Conservation (phyloP, 64 coral and sea anemone genomes). For the Astreopora myriophthalma region DNA sequence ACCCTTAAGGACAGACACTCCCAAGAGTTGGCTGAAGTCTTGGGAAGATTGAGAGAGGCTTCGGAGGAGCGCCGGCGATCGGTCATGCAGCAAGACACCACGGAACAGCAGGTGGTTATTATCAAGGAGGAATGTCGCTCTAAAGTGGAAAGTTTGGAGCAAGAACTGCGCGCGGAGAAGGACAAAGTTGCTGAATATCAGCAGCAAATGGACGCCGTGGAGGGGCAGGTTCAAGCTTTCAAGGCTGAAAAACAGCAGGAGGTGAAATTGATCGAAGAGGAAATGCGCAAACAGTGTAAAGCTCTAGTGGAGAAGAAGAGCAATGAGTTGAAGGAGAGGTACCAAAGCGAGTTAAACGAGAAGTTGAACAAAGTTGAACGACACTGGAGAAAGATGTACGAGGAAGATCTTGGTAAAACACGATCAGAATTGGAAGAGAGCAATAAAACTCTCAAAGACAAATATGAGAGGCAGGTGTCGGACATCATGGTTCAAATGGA, state of each 20-base stretch:
- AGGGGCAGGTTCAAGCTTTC: slow-evolving; percentile 88
- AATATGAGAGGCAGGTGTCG: slow-evolving; percentile 92
- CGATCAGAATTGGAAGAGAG: slow-evolving; percentile 89
- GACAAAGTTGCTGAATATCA: slow-evolving; percentile 85
- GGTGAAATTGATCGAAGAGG: slow-evolving; percentile 85
- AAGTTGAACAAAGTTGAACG: slow-evolving; percentile 92
- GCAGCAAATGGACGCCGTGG: slow-evolving; percentile 74
- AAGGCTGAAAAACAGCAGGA: slow-evolving; percentile 93
- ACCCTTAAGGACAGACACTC: slow-evolving; percentile 71
- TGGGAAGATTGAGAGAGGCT: slow-evolving; percentile 69
- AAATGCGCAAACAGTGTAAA: slow-evolving; percentile 81
- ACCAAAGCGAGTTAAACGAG: slow-evolving; percentile 91
- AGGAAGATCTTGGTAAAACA: slow-evolving; percentile 81
- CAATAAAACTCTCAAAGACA: slow-evolving; percentile 85
- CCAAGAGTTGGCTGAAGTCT: slow-evolving; percentile 84
- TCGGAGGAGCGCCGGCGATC: slow-evolving; percentile 95
- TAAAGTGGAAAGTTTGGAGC: slow-evolving; percentile 80
- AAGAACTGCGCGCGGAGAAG: slow-evolving; percentile 81
- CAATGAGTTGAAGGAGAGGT: slow-evolving; percentile 93
- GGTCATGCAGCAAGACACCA: slow-evolving; percentile 83
- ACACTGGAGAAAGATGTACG: slow-evolving; percentile 83
- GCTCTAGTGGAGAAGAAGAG: slow-evolving; percentile 82
- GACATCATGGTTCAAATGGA: slow-evolving; percentile 96
- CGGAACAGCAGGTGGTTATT: slow-evolving; percentile 84
- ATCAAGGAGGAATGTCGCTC: slow-evolving; percentile 89